phyloP scores from a whole-genome alignment of 1,140 invertebrate genomes.

The Drosophila punjabiensis region DNA sequence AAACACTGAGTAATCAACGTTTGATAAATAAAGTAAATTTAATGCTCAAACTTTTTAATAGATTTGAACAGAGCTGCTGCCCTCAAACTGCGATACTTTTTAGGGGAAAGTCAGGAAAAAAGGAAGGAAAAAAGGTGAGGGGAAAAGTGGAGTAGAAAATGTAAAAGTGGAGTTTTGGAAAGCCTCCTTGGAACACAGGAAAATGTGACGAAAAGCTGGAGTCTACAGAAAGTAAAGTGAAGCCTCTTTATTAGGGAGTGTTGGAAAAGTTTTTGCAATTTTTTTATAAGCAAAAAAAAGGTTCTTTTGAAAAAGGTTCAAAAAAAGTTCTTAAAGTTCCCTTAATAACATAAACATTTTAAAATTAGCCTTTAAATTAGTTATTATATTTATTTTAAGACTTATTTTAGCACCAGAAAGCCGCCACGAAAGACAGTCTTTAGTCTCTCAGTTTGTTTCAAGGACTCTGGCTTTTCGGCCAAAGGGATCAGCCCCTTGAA shows the following conservation, averaged over 20 bases:
- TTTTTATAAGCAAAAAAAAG: neutral
- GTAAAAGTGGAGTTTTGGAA: neutral
- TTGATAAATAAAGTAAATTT: conserved; percentile 62
- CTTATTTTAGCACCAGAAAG: neutral
- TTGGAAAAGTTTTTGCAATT: neutral
- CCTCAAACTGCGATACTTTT: neutral
- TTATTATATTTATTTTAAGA: neutral
- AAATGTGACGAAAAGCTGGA: neutral
- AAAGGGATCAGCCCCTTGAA: neutral
- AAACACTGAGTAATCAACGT: conserved; percentile 28
- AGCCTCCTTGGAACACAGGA: neutral
- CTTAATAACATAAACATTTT: neutral
- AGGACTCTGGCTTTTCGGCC: neutral
- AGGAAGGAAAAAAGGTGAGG: neutral
- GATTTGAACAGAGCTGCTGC: conserved; percentile 10
- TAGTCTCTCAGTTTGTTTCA: too few relatives aligned
- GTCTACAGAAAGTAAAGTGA: neutral
- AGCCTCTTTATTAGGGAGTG: neutral
- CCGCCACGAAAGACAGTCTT: neutral
- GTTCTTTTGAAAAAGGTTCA: neutral
- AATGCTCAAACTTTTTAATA: conserved; percentile 53
- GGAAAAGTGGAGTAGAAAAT: too few relatives aligned
- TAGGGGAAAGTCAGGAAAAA: neutral
- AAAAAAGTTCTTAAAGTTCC: neutral
- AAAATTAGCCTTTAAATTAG: neutral